Conservation (phyloP, 2,888 invertebrate genomes). For the Athetis lepigone region DNA sequence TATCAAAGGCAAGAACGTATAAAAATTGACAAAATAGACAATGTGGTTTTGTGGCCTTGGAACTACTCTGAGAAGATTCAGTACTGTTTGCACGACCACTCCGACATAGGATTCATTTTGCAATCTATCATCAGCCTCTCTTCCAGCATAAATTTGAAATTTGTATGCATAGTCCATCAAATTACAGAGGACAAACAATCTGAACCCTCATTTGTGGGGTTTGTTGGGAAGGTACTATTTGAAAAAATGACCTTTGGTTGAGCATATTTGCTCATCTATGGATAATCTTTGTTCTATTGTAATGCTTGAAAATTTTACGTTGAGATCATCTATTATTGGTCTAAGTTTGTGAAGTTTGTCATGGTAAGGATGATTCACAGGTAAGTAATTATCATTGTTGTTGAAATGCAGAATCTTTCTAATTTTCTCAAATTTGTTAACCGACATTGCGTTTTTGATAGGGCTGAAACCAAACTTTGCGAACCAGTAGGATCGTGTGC, state of each 20-base stretch:
- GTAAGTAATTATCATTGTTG: conserved; percentile 55
- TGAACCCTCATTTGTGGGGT: conserved; percentile 69
- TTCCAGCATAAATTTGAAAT: conserved; percentile 16
- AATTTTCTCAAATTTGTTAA: conserved; percentile 37
- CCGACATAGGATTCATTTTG: conserved; percentile 19
- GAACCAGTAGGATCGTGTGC: conserved; percentile 60
- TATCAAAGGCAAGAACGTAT: conserved; percentile 40
- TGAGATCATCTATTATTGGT: conserved; percentile 5
- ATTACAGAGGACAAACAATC: conserved; percentile 57
- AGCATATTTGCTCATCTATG: conserved; percentile 52
- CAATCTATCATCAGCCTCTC: conserved; percentile 12
- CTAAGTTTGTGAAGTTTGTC: conserved; percentile 14
- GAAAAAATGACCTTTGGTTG: conserved; percentile 66
- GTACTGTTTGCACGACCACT: conserved; percentile 18
- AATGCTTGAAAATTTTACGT: conserved; percentile 7
- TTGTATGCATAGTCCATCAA: conserved; percentile 21
- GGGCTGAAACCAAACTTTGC: conserved; percentile 45
- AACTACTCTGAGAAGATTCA: conserved; percentile 21
- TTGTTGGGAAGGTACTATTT: conserved; percentile 69
- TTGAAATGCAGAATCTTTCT: conserved; percentile 60
- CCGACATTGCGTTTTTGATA: conserved; percentile 59
- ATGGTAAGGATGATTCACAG: conserved; percentile 38
- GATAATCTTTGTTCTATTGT: conserved; percentile 13
- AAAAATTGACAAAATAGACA: conserved; percentile 30
- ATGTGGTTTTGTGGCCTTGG: conserved; percentile 26